Base-by-base conservation (phyloP, 1,140 invertebrate species). In the Medauroidea extradentata region DNA sequence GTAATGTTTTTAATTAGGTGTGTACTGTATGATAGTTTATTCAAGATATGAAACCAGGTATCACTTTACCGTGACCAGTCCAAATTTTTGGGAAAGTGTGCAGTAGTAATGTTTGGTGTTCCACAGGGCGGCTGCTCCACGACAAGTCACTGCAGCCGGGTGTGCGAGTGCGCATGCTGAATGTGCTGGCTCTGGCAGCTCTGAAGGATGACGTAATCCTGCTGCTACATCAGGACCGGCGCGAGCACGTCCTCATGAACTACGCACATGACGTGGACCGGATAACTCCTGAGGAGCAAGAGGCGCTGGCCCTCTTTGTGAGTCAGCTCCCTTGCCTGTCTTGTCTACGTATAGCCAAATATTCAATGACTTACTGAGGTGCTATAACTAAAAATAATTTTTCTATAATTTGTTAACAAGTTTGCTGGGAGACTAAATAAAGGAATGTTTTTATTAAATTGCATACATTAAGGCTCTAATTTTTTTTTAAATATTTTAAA, bases 131-230 rank as follows among this genome's bases (percentile, higher is more conserved):
- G 42, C 73, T 91, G 54, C 76, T 91, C 27, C 78, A 83, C 29
- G 87, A 89, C 60, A 79, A 78, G 63, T 74, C 79, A 5, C 69
- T 87, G 46, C 73, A 78, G 2, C 73, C 75, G 3, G 79, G 81
- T 65, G 79, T 80, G 34, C 79, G 86, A 63, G 80, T 87, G 55
- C 79, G 78, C 60, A 72, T 83, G 60, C 74, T 91, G 60, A 87
- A 88, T 53, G 81, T 89, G 29, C 74, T 91, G 61, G 84, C 85
- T 13, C 81, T 82, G 51, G 89, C 88, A 0, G 89, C 90, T 7
- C 76, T 93, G 5, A 92, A 93, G 66, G 93, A 96, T 64, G 93
- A 96, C 73, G 86, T 95, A 48, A 91, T 95, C 68, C 80, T 96
- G 23, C 75, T 96, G 51, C 73, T 96, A 55, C 93, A 96, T 75